These are phyloP conservation scores for Melipona beecheii DNA, from an alignment of 2,888 invertebrate genomes.

Conservation along the genomic window DNA sequence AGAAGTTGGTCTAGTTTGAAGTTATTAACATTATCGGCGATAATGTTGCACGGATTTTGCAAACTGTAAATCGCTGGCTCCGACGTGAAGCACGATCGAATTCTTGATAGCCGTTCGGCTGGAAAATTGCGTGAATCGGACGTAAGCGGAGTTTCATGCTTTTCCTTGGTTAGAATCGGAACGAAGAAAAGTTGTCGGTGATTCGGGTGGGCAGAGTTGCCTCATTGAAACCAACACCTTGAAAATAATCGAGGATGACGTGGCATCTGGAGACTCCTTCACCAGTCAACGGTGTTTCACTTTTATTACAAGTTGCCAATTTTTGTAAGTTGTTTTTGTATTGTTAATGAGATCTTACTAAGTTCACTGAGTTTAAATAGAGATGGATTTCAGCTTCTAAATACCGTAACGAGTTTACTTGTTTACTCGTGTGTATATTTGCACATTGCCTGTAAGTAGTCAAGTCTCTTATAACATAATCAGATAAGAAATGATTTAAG, in stretches of 20 bases:
- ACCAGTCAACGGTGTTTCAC: no score
- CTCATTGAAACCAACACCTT: neutral
- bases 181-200: neutral
- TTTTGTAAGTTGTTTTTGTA: no score
- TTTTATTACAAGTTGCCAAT: no score
- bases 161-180: neutral
- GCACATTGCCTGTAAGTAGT: no score
- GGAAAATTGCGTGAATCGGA: neutral
- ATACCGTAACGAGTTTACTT: no score
- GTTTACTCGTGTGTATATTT: no score
- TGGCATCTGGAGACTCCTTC: no score
- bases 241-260: neutral
- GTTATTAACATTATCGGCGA: constrained; percentile 34
- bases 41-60: constrained; percentile 12
- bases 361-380: no score
- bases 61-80: neutral
- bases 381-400: no score
- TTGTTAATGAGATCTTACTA: no score
- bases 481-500: no score
- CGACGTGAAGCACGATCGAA: neutral
- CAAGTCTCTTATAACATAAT: no score
- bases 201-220: neutral
- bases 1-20: constrained; percentile 7
- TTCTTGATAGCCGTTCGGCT: constrained; percentile 3
- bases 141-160: neutral